Base-by-base conservation (phyloP, 2,888 invertebrate genomes). In the Erpobdella octoculata region DNA sequence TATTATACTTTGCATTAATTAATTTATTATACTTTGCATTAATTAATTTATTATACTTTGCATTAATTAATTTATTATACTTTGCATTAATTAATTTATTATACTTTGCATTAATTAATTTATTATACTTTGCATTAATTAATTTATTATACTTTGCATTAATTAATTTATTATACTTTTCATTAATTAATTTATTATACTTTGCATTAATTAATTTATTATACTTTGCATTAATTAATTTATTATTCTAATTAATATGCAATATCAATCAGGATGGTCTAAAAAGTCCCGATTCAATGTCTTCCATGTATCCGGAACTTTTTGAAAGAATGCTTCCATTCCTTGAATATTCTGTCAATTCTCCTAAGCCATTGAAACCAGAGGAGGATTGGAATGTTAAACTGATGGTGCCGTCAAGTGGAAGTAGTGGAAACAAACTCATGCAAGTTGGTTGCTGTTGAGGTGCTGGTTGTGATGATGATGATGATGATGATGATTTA, bases 291-390 rank as follows among this genome's bases (percentile, higher is more conserved):
- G 86, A 87, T 25, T 86, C 86, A 76, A 83, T 88, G 77, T 86
- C 86, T 2, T 35, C 35, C 74, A 76, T 35, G 75, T 82, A 84
- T 70, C 82, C 84, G 1, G 81, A 83, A 72, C 80, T 85, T 67
- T 83, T 84, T 73, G 78, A 81, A 67, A 80, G 84, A 71, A 78
- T 85, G 69, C 78, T 85, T 46, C 81, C 81, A 15, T 85, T 83
- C 73, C 79, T 83, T 25, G 80, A 88, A 80, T 88, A 89, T 78
- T 88, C 89, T 3, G 90, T 89, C 78, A 86, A 88, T 74, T 84
- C 86, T 15, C 88, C 89, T 33, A 88, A 88, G 21, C 62, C 62
- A n/a, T 18, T 28, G 31, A 62, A 35, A 62, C 35, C 62, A 2
- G 62, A 31, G 8, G 62, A 62, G n/a, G 62, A 62, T 35, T 35